Evolutionary conservation across 1,140 invertebrate species (phyloP), one percentile per base, ranked within the genome.

Genomic region (Orchesella cincta): DNA sequence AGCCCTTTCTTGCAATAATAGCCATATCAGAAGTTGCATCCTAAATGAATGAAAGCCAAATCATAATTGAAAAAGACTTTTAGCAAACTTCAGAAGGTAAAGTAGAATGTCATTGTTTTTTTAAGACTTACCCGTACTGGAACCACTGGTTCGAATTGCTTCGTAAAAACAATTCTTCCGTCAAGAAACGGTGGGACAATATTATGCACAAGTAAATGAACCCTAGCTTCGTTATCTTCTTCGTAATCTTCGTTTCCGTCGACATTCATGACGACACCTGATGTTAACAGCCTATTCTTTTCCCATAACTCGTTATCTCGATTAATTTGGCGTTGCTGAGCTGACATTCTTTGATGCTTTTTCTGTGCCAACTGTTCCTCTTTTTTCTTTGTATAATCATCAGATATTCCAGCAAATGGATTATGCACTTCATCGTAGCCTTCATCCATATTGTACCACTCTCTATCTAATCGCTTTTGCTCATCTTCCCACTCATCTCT

Each of bases 1-100:
- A 96, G 8, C 98, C 98, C 88, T 99, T 99, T n/a, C 96, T 89
- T 0, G 98, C 92, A 73, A 98, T 92, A 51, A 98, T 87, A 0
- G 98, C 98, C 96, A 99, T 98, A 83, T 99, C 97, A 0, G 93
- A 96, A 29, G 96, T 98, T 0, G 96, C 93, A 88, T 99, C 98
- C 88, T 94, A 89, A 23, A 33, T 34, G 20, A 71, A 23, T 71
- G 28, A 34, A n/a, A 20, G 8, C 23, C 67, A 71, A 26, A 20
- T 23, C 57, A 70, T 36, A 67, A 8, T 1, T 35, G 57, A 77
- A 35, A 8, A 31, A 73, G n/a, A 2, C 29, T 35, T 31, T n/a
- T 36, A 34, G 36, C 33, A n/a, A 1, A 72, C n/a, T 12, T 71
- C 31, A 8, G 23, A 23, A 71, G 18, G 3, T 8, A 5, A 29